Base-by-base conservation (phyloP, 2,113 vertebrate genomes). In the Riparia riparia region DNA sequence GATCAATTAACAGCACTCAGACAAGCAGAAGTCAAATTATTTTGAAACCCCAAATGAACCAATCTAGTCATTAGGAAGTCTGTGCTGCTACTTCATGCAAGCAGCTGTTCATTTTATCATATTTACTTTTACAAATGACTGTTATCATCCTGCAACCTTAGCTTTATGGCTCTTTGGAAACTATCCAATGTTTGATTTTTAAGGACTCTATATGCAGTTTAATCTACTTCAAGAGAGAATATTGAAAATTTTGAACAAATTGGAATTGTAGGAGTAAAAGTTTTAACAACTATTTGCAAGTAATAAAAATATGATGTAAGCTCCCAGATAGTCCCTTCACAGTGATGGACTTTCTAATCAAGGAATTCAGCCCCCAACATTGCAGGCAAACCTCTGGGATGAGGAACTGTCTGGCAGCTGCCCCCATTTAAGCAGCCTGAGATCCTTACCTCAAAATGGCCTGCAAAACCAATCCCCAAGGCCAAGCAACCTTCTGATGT, bases 1-100 rank as follows among this genome's bases (percentile, higher is more conserved):
- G 95, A 98, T 97, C 98, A 97, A 97, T 98, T 98, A 98, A 94
- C 78, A 96, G 95, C 92, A 97, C 96, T 95, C 57, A 83, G 66
- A 89, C 84, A 95, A 95, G 86, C 44, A 95, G 83, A 97, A 84
- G 76, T 96, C 86, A 89, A 91, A 97, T 97, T 93, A 96, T 96
- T 97, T 77, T 82, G 87, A 98, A 90, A 82, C 91, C 95, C 85
- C 54, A 94, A 64, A 76, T 94, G 96, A 97, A 95, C 97, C 1
- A 2, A 92, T 93, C 50, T 44, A 76, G 82, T 96, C 83, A 95
- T 97, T 97, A 97, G 96, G 95, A 95, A 96, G 83, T 73, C 87
- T 95, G 61, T 78, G 71, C 74, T 90, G 66, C 70, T 94, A 81
- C 49, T 95, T 93, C 90, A 81, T 90, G 93, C 72, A 92, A 88